These are phyloP conservation scores for Gymnothorax javanicus DNA, from an alignment of 2,797 vertebrate species.

Conservation along the genomic window DNA sequence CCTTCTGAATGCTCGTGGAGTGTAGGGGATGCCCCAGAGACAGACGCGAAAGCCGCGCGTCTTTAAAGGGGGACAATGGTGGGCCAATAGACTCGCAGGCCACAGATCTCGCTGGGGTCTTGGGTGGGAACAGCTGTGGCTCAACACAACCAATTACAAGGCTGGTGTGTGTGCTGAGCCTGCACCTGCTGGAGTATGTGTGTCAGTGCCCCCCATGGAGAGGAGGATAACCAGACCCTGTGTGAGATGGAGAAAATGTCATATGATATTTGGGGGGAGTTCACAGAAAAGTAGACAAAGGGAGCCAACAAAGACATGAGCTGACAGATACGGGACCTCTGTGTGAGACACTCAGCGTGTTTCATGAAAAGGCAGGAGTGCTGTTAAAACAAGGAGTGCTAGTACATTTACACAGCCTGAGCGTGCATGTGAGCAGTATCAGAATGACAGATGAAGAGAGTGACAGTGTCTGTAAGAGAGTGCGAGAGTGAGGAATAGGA, in stretches of 20 bases:
- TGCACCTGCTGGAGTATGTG: slow-evolving; percentile 71
- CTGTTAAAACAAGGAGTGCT: slow-evolving; percentile 32
- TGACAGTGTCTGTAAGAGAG: no score
- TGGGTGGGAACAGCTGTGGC: slow-evolving; percentile 76
- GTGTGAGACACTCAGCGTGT: background rate
- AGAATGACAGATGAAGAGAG: no score
- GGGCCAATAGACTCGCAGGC: slow-evolving; percentile 55
- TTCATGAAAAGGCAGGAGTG: slow-evolving; percentile 41
- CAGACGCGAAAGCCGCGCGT: slow-evolving; percentile 37
- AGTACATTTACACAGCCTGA: slow-evolving; percentile 24
- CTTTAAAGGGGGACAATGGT: slow-evolving; percentile 61
- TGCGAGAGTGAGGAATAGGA: slow-evolving; percentile 29
- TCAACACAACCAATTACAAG: slow-evolving; percentile 73
- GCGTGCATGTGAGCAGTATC: slow-evolving; percentile 10
- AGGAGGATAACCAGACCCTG: slow-evolving; percentile 38
- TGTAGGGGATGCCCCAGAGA: slow-evolving; percentile 34
- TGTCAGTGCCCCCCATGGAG: slow-evolving; percentile 57
- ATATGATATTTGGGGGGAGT: slow-evolving; percentile 11
- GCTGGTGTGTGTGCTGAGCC: slow-evolving; percentile 59
- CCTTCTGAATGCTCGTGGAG: slow-evolving; percentile 35
- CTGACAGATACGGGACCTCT: background rate
- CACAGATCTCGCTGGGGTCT: slow-evolving; percentile 58
- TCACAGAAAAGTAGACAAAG: background rate
- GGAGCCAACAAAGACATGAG: slow-evolving; percentile 29
- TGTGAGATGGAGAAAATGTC: slow-evolving; percentile 34